phyloP scores from a whole-genome alignment of 2,797 vertebrate genomes.

The Leucoraja ocellata region DNA sequence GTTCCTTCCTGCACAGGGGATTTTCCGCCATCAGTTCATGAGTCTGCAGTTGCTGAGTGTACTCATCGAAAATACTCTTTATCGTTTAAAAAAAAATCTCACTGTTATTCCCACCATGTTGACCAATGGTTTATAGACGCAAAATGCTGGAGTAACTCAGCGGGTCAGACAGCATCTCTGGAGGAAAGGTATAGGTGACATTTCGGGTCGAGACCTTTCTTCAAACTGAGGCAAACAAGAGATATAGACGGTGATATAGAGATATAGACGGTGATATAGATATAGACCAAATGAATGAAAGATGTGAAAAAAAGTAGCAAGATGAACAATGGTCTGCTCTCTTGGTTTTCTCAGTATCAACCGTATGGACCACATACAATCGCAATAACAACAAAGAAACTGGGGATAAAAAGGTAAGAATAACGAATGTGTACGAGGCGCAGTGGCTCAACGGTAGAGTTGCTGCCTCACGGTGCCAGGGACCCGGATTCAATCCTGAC shows the following conservation, averaged over 20 bases:
- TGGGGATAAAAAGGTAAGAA: conserved; percentile 56
- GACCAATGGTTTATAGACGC: conserved; percentile 47
- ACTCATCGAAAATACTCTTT: conserved; percentile 50
- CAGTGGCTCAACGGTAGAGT: no score
- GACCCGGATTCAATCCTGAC: no score
- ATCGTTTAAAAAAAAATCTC: conserved; percentile 51
- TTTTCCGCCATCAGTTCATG: conserved; percentile 8
- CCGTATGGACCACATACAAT: conserved; percentile 53
- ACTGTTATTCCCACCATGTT: conserved; percentile 60
- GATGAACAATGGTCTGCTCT: conserved; percentile 41
- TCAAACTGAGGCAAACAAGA: no score
- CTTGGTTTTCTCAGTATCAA: conserved; percentile 60
- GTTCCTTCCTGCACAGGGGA: background rate
- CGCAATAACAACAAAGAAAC: conserved; percentile 60
- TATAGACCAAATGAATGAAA: no score
- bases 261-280: no score
- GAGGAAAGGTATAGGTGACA: no score
- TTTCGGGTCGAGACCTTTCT: no score
- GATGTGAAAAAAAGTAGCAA: no score
- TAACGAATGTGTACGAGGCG: conserved; percentile 52
- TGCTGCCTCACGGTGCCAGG: no score
- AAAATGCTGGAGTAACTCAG: no score
- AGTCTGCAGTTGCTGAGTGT: conserved; percentile 53
- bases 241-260: no score
- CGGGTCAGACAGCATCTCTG: no score